Base-by-base conservation (phyloP, 2,113 vertebrate genomes). In the Noctilio leporinus region DNA sequence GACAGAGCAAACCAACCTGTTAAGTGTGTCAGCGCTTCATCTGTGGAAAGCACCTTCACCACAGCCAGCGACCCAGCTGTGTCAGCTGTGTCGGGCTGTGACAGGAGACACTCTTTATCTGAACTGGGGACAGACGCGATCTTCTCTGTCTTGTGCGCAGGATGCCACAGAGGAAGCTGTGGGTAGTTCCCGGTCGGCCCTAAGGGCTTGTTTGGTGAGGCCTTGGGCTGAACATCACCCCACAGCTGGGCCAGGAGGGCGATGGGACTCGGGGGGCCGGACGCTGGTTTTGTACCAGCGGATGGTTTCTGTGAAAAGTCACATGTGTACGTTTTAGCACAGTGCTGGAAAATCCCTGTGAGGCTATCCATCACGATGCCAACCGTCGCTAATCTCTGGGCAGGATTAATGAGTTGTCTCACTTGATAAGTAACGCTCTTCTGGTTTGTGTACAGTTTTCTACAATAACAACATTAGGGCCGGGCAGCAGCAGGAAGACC, bases 121-220 rank as follows among this genome's bases (percentile, higher is more conserved):
- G 76, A n/a, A 47, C 10, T 2, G 30, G 75, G 69, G 86, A 82
- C 89, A 93, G 84, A 55, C 55, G 87, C 1, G 0, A 22, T 87
- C 80, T n/a, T 91, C 80, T 81, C 69, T 77, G 51, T 8, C 4
- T 77, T 90, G 78, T 51, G 49, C 16, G 14, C 47, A 75, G 93
- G 55, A 69, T 93, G 77, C 43, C 65, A n/a, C 80, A 88, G 93
- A 73, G 76, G 24, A 69, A 75, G 75, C 86, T 84, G 70, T 0
- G n/a, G 82, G 28, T 59, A 55, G 89, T 83, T 91, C 59, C 40
- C 0, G 2, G 35, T 38, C 64, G 55, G 24, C 0, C 9, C 43
- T 86, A 87, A 95, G 85, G 65, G 53, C 59, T 59, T 94, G 70
- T 93, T 82, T 80, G 64, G 64, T 81, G 87, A 85, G 88, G 80